These are phyloP conservation scores for Tamias sibiricus DNA, from an alignment of 2,113 vertebrate genomes.

Conservation along the genomic window DNA sequence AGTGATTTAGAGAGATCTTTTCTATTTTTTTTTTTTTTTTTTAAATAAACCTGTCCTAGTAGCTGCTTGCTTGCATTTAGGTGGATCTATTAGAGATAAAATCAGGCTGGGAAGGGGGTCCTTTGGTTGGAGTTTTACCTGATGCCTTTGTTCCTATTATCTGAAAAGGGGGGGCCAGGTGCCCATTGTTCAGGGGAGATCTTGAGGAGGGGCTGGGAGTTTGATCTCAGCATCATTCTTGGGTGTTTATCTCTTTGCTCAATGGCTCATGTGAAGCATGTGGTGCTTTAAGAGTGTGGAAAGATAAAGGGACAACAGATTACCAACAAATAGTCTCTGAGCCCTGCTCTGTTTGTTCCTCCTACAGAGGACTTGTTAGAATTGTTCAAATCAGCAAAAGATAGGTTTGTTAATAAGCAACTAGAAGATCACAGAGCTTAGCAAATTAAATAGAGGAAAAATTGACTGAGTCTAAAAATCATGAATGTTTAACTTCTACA, in stretches of 20 bases:
- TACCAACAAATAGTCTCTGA: conserved; percentile 14
- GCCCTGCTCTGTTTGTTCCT: conserved; percentile 60
- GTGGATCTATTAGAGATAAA: not conserved
- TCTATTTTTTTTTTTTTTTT: not conserved
- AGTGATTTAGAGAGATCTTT: not conserved
- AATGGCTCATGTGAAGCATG: rapidly evolving
- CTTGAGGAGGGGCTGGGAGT: not conserved
- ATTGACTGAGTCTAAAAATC: not conserved
- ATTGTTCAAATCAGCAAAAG: conserved; percentile 75
- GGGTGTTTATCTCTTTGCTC: not conserved
- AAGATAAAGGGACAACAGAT: not conserved
- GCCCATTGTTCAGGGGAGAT: not conserved
- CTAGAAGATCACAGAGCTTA: conserved; percentile 59
- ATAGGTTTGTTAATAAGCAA: conserved; percentile 79
- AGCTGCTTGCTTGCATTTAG: not conserved
- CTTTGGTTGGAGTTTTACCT: not conserved
- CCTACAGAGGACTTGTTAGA: not conserved
- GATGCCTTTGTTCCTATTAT: not conserved
- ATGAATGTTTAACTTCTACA: conserved; percentile 78
- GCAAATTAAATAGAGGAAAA: conserved; percentile 65
- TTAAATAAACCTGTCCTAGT: not conserved
- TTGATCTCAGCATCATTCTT: not conserved
- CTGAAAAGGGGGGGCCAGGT: not conserved
- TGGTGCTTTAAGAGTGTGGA: not conserved
- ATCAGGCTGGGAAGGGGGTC: not conserved